Percentiles rank a stretch among this genome's conserved stretches.
These are phyloP conservation scores for Scolopax bukidnonensis DNA, from an alignment of 2,797 vertebrate genomes.

Conservation along the genomic window DNA sequence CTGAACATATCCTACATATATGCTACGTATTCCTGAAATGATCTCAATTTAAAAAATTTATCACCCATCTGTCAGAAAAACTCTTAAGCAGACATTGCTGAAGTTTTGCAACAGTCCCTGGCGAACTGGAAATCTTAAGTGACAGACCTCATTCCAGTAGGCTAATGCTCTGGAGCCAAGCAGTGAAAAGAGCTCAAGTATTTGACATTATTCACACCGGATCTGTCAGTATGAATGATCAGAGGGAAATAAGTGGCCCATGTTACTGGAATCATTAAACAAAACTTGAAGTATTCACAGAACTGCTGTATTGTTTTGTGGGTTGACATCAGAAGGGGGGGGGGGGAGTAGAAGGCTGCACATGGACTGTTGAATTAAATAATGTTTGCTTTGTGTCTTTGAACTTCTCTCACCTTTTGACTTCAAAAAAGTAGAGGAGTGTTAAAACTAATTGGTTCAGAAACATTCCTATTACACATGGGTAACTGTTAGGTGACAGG, in stretches of 20 bases:
- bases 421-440: neutral
- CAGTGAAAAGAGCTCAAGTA: neutral
- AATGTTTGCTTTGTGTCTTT: neutral
- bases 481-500: neutral
- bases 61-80: neutral
- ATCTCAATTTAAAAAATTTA: conserved; percentile 27
- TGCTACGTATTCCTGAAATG: neutral
- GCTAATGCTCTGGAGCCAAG: neutral
- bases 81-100: neutral
- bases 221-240: neutral
- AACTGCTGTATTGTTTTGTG: neutral
- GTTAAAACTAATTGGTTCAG: neutral
- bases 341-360: neutral
- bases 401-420: neutral
- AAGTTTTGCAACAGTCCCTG: neutral
- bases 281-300: neutral
- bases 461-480: neutral
- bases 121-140: neutral
- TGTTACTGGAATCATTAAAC: neutral
- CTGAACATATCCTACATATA: neutral
- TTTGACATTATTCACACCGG: neutral
- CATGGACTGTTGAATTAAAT: neutral
- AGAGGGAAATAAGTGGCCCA: neutral
- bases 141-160: neutral
- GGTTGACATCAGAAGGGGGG: neutral